A percentile compares a stretch with the other conserved stretches of the same genome.
These are phyloP conservation scores for Psilopogon haemacephalus DNA, from an alignment of 2,113 vertebrate species.

Conservation along the genomic window DNA sequence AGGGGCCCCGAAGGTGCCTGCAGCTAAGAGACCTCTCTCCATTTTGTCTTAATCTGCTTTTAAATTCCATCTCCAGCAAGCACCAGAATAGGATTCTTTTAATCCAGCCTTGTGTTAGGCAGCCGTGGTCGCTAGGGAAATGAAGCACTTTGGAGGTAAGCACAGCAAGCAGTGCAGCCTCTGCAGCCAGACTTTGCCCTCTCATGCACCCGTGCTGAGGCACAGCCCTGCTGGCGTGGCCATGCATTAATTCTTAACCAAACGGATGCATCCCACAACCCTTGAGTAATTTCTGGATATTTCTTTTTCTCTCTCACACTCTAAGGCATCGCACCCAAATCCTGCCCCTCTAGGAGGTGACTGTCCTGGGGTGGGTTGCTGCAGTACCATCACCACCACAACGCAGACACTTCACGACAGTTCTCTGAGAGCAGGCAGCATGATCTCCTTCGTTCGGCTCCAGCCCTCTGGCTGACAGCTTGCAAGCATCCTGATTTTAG, in stretches of 20 bases:
- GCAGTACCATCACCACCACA: not conserved
- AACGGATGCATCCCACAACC: not conserved
- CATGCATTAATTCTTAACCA: fast-evolving
- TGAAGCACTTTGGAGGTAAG: not conserved
- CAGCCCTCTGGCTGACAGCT: fast-evolving
- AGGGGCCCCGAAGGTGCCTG: not conserved
- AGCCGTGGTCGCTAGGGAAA: not conserved
- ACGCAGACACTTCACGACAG: fast-evolving
- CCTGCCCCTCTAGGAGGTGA: fast-evolving
- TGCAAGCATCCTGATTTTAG: fast-evolving
- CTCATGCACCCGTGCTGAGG: not conserved
- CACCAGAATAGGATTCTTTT: not conserved
- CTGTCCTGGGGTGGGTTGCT: fast-evolving
- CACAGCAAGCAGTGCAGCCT: fast-evolving
- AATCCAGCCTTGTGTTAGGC: not conserved
- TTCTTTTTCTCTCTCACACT: not conserved
- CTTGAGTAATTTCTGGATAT: fast-evolving
- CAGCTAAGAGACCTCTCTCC: not conserved
- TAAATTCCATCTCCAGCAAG: not conserved
- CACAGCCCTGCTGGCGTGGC: not conserved
- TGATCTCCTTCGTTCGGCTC: fast-evolving
- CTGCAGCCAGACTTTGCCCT: not conserved
- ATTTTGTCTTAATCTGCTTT: not conserved
- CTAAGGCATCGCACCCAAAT: not conserved
- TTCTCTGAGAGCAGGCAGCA: not conserved